Evolutionary conservation across 2,888 invertebrate species (phyloP).

Genomic region (Platerodrilus igneus): DNA sequence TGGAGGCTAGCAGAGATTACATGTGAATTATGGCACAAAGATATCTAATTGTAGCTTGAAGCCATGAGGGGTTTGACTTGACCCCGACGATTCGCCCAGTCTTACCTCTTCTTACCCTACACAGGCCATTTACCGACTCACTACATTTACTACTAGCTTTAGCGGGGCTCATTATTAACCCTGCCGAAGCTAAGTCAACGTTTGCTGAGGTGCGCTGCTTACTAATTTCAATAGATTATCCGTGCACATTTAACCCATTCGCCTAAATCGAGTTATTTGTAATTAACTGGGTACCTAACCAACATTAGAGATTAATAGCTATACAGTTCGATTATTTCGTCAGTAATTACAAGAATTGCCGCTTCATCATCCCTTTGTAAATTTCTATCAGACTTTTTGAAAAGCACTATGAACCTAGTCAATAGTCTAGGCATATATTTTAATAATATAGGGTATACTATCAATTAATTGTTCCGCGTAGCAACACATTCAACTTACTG

Average conservation of each 20-base stretch:
- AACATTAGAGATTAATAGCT: constrained; percentile 35
- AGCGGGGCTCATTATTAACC: constrained; percentile 44
- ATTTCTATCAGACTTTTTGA: no score
- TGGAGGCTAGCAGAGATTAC: constrained; percentile 53
- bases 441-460: no score
- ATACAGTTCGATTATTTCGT: constrained; percentile 34
- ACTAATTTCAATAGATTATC: constrained; percentile 51
- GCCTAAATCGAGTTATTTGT: constrained; percentile 51
- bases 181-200: constrained; percentile 46
- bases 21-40: constrained; percentile 57
- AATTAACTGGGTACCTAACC: constrained; percentile 46
- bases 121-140: constrained; percentile 48
- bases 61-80: constrained; percentile 42
- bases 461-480: no score
- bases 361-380: no score
- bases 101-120: constrained; percentile 36
- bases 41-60: constrained; percentile 52
- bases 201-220: constrained; percentile 48
- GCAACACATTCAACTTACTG: no score
- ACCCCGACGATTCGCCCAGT: constrained; percentile 33
- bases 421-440: no score
- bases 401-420: no score
- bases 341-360: constrained; percentile 34
- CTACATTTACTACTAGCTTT: constrained; percentile 44
- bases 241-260: constrained; percentile 49